Base-by-base conservation (phyloP, 2,888 invertebrate species). In the Parnassius orleans region DNA sequence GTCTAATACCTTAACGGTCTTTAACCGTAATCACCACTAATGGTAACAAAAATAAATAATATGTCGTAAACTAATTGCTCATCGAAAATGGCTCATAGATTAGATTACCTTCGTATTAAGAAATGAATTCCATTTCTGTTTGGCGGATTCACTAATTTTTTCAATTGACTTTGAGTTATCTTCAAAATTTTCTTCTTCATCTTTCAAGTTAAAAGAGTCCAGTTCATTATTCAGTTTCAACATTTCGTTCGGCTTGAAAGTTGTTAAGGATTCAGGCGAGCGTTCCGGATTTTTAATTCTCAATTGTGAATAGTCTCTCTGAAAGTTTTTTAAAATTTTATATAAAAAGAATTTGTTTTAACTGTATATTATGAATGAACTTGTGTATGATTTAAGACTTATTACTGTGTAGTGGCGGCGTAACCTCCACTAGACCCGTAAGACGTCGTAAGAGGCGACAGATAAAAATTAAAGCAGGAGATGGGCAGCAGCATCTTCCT, bases 111-210 rank as follows among this genome's bases (percentile, higher is more conserved):
- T 44, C 10, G 47, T 24, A 10, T 53, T 47, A 19, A 57, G 14
- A n/a, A 62, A 12, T 9, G 57, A 57, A 19, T 12, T 12, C 14
- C 42, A 42, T 56, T 62, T 62, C 33, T 57, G 57, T 53, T 62
- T 62, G 10, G n/a, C 42, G 14, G n/a, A 48, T 14, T 14, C 48
- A 12, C 10, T 42, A 14, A 44, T 42, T 14, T 43, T 57, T 43
- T 62, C 53, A 42, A 24, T 10, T 9, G 9, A 9, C 14, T 14
- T 48, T 11, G n/a, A 19, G 15, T 48, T 48, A 10, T 48, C 57
- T 46, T 42, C 44, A 11, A 46, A 33, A 12, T 11, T 48, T 19
- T 47, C 33, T 11, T 51, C 11, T 52, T 41, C 52, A 33, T 12
- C 14, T 51, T 51, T 44, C 2, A 46, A 47, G 41, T 41, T 19